These are phyloP conservation scores for Scaptomyza cyrtandrae DNA, from an alignment of 2,888 invertebrate genomes.

Conservation along the genomic window DNA sequence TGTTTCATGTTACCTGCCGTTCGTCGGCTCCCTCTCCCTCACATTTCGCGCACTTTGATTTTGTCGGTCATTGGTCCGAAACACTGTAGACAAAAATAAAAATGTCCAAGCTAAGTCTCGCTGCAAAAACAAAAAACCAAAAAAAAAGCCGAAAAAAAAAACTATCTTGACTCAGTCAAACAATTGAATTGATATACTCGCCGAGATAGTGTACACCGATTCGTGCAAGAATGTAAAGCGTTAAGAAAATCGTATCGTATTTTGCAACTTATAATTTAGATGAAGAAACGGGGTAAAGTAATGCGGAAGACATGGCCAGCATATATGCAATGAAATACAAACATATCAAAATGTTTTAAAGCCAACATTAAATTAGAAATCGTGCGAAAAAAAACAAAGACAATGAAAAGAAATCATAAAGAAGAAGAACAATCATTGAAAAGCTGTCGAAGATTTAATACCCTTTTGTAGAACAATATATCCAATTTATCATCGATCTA, in stretches of 20 bases:
- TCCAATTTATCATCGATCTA: neutral
- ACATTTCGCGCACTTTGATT: conserved; percentile 59
- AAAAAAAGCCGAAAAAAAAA: conserved; percentile 4
- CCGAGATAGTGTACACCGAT: conserved; percentile 25
- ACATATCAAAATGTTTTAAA: conserved; percentile 20
- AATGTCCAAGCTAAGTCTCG: conserved; percentile 64
- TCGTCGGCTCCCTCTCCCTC: conserved; percentile 23
- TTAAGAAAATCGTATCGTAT: conserved; percentile 38
- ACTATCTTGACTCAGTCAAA: conserved; percentile 24
- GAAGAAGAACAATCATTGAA: neutral
- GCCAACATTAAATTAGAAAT: conserved; percentile 65
- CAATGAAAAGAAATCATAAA: conserved; percentile 36
- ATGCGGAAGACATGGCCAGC: conserved; percentile 60
- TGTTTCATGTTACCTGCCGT: conserved; percentile 25
- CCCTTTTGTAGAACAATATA: neutral
- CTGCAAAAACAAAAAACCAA: conserved; percentile 22
- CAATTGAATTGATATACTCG: conserved; percentile 35
- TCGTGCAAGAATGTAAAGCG: conserved; percentile 68
- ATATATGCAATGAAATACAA: conserved; percentile 29
- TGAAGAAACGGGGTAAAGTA: conserved; percentile 51
- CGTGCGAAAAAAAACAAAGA: conserved; percentile 66
- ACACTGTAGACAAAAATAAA: conserved; percentile 51
- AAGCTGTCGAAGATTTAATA: conserved; percentile 6
- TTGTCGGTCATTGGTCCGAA: conserved; percentile 80
- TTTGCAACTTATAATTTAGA: conserved; percentile 29